Evolutionary conservation across 2,888 invertebrate genomes (phyloP), one percentile per base, ranked within the genome.

Genomic region (Hemaris fuciformis): DNA sequence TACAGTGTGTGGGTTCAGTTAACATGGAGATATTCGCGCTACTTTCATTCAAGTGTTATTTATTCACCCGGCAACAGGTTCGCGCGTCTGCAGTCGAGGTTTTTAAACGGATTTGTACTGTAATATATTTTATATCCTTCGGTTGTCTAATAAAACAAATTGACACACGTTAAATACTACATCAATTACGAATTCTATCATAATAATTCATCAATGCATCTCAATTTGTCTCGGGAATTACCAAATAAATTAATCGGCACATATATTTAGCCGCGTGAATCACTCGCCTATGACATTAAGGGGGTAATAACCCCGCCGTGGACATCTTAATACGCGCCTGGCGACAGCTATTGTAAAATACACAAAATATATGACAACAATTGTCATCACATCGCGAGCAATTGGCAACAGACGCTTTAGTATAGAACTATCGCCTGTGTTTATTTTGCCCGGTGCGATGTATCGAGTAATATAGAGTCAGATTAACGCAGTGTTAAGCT

Each of bases 311-410:
- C 53, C 53, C 53, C 53, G 25, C 5, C 31, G 25, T 6, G 15
- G 10, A 27, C 18, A 3, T 18, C 53, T 53, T 8, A 53, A 53
- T 53, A 60, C 53, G 41, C 41, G 48, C 38, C 60, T 53, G 60
- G 13, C 18, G 13, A 38, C 25, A 20, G 25, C 48, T 53, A 38
- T 60, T 38, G 57, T 57, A 62, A 58, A 62, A 57, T 46, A 62
- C 57, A 62, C 41, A 46, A 20, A 61, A 62, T 58, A 62, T 62
- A 43, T 46, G 23, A 57, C 46, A 27, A 62, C 57, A 43, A 56
- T 46, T 57, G 25, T 27, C 27, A 18, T 42, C 42, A 25, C 18
- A 25, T 3, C 13, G 58, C 20, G 20, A 31, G 23, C 43, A 34
- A 45, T 59, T 59, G 59, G 53, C 27, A 53, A 53, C 53, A 20